phyloP scores from a whole-genome alignment of 2,113 vertebrate species.

The Diphyllodes magnificus region DNA sequence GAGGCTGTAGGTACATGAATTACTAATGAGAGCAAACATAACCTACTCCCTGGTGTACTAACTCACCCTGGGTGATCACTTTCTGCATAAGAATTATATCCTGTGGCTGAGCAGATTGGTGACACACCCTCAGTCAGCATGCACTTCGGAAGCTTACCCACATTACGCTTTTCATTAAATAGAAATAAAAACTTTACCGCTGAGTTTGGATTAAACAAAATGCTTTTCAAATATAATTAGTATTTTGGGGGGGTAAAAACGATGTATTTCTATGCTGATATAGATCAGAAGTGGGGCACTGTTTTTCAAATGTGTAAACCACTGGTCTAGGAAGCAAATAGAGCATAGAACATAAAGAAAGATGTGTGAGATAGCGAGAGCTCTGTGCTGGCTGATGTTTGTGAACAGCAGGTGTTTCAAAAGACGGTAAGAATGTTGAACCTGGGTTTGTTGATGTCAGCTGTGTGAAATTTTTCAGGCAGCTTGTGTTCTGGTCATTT shows the following conservation, averaged over 20 bases:
- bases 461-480: constrained; percentile 33
- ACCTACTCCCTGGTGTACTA: background rate
- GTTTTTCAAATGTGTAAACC: background rate
- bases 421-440: constrained; percentile 52
- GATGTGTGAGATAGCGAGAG: background rate
- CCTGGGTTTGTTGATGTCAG: constrained; percentile 27
- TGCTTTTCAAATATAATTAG: background rate
- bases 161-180: constrained; percentile 7
- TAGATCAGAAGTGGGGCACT: constrained; percentile 19
- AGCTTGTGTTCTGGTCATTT: constrained; percentile 54
- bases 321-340: constrained; percentile 25
- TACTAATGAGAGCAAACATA: background rate
- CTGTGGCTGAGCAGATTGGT: background rate
- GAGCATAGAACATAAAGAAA: background rate
- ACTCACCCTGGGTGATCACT: background rate
- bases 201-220: constrained; percentile 6
- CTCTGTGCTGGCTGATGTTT: constrained; percentile 1
- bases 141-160: constrained; percentile 3
- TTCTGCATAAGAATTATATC: background rate
- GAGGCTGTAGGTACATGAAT: background rate
- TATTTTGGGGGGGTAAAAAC: background rate
- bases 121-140: background rate
- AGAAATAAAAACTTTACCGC: background rate
- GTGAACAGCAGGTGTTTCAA: constrained; percentile 54
- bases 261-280: background rate